These are phyloP conservation scores for Tachuris rubrigastra DNA, from an alignment of 2,113 vertebrate genomes.

Conservation along the genomic window DNA sequence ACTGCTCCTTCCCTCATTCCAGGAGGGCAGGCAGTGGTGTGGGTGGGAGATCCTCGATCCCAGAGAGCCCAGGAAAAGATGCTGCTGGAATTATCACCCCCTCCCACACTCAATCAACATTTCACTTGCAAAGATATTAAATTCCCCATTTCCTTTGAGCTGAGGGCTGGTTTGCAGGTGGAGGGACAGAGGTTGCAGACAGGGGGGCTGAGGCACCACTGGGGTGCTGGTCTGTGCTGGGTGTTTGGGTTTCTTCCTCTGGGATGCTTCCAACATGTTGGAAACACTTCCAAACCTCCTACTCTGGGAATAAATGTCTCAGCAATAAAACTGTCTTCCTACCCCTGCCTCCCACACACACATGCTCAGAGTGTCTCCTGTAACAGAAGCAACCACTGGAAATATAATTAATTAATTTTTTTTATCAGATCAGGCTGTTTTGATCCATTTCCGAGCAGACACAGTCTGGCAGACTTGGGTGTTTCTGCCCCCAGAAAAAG, in stretches of 20 bases:
- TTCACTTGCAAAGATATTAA: not conserved
- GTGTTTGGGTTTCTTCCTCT: not conserved
- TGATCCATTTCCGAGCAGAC: not conserved
- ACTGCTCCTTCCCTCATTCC: not conserved
- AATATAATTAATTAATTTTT: not conserved
- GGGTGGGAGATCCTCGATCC: not conserved
- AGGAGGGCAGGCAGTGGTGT: accelerated
- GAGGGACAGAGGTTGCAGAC: not conserved
- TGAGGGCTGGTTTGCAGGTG: not conserved
- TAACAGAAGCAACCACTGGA: not conserved
- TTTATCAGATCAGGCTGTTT: not conserved
- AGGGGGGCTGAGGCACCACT: accelerated
- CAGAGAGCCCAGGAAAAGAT: not conserved
- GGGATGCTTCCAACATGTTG: not conserved
- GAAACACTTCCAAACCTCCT: not conserved
- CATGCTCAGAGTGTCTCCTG: not conserved
- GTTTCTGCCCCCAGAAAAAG: not conserved
- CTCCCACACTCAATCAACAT: not conserved
- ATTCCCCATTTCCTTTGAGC: not conserved
- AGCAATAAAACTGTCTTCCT: not conserved
- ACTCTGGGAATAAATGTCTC: not conserved
- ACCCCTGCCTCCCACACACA: not conserved
- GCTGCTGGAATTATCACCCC: not conserved
- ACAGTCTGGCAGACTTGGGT: not conserved
- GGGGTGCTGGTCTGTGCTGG: too few species aligned